Evolutionary conservation across 2,113 vertebrate species (phyloP), one percentile per base, ranked within the genome.

Genomic region (Myrmecobius fasciatus): DNA sequence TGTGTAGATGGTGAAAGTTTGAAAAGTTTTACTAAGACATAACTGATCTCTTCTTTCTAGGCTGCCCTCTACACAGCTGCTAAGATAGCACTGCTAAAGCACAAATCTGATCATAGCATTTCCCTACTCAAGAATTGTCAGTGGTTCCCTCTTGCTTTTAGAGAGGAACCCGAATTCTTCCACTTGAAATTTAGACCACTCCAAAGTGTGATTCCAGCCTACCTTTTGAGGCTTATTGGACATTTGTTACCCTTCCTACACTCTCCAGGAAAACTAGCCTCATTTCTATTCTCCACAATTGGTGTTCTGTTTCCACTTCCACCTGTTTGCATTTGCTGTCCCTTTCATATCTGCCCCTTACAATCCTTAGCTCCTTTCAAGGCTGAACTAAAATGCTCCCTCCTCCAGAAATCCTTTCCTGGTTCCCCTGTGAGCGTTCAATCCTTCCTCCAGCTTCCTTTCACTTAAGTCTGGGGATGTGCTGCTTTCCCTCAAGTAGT

Each of bases 81-180:
- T 83, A 83, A 83, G 43, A 83, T 8, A 83, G n/a, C 17, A 43
- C 0, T 83, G 67, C 67, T 83, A 43, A 83, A 24, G n/a, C 67
- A 83, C n/a, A 83, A 24, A 83, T 20, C n/a, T 83, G n/a, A 83
- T 20, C 36, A 83, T 22, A 83, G n/a, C n/a, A 75, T 75, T 75
- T 75, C 17, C 67, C 31, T 22, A 7, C 17, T 75, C 36, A 75
- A 43, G 67, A 75, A 75, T 20, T 17, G 3, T n/a, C 60, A 75
- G 31, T 75, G n/a, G 67, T 83, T 83, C n/a, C 67, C 67, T 83
- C 67, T 83, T 83, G n/a, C 67, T n/a, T 83, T 83, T 83, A 83
- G 6, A 20, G 8, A 43, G 28, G 24, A 83, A 83, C 5, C 43
- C 36, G 43, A 24, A 83, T 20, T 22, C 36, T 43, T 43, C 6